Percentiles rank a stretch among this genome's conserved stretches.
Conservation (phyloP, 2,797 vertebrate genomes). For the Labroides dimidiatus region DNA sequence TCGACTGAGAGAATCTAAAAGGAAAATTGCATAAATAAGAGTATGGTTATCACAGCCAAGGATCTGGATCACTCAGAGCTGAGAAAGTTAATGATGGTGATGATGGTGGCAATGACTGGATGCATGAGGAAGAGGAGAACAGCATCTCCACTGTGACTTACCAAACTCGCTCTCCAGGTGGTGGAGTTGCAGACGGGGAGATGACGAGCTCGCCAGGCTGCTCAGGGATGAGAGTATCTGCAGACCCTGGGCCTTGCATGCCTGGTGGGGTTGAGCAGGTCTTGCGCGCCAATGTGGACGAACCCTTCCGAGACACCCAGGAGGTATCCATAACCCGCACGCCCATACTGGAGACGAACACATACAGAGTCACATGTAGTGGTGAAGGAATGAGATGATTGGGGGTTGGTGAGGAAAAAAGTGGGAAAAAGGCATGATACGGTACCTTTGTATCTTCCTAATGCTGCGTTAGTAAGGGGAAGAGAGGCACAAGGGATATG, state of each 20-base stretch:
- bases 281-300: slow-evolving; percentile 88
- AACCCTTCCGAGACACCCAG: slow-evolving; percentile 97
- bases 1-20: slow-evolving; percentile 31
- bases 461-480: slow-evolving; percentile 93
- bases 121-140: slow-evolving; percentile 20
- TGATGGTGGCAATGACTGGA: slow-evolving; percentile 39
- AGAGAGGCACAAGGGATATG: slow-evolving; percentile 72
- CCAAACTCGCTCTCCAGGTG: slow-evolving; percentile 88
- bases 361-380: slow-evolving; percentile 17
- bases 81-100: slow-evolving; percentile 46
- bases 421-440: slow-evolving; percentile 69
- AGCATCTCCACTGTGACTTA: slow-evolving; percentile 78
- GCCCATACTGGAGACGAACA: slow-evolving; percentile 89
- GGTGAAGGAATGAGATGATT: neutral
- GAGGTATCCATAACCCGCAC: slow-evolving; percentile 99
- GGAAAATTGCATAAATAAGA: slow-evolving; percentile 24
- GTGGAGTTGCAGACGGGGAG: slow-evolving; percentile 86
- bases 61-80: slow-evolving; percentile 31
- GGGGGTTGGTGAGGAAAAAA: slow-evolving; percentile 23
- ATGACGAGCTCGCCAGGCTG: slow-evolving; percentile 85
- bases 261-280: slow-evolving; percentile 89
- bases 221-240: slow-evolving; percentile 90
- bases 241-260: slow-evolving; percentile 87
- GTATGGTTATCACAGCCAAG: slow-evolving; percentile 39
- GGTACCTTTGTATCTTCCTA: slow-evolving; percentile 99